phyloP scores from a whole-genome alignment of 2,888 invertebrate genomes.

The Chloroclystis v-ata region DNA sequence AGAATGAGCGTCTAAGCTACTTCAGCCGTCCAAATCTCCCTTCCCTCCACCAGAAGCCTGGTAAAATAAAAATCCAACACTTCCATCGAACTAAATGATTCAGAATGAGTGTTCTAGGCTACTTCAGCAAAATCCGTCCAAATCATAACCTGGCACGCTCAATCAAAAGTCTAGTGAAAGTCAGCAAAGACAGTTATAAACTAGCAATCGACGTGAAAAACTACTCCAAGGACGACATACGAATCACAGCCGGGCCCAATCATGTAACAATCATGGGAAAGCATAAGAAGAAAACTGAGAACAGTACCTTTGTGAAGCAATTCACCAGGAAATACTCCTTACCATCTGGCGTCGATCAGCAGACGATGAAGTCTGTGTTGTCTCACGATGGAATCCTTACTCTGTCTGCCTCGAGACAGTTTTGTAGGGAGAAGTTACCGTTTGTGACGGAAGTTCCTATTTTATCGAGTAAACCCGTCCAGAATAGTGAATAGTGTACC shows the following conservation, averaged over 20 bases:
- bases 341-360: neutral
- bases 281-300: neutral
- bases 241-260: neutral
- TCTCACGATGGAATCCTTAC: neutral
- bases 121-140: too few relatives aligned
- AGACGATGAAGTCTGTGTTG: neutral
- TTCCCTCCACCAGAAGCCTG: too few relatives aligned
- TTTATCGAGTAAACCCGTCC: too few relatives aligned
- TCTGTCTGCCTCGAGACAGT: neutral
- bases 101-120: too few relatives aligned
- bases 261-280: neutral
- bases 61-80: too few relatives aligned
- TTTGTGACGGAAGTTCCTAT: neutral
- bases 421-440: neutral
- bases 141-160: neutral
- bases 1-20: too few relatives aligned
- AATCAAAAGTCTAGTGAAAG: neutral
- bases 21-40: too few relatives aligned
- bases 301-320: neutral
- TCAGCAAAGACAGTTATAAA: neutral
- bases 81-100: too few relatives aligned
- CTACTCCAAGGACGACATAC: neutral
- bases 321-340: neutral
- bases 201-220: neutral
- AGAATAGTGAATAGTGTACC: too few relatives aligned